Evolutionary conservation across 2,888 invertebrate genomes (phyloP), one percentile per base, ranked within the genome.

Genomic region (Junonia oenone): DNA sequence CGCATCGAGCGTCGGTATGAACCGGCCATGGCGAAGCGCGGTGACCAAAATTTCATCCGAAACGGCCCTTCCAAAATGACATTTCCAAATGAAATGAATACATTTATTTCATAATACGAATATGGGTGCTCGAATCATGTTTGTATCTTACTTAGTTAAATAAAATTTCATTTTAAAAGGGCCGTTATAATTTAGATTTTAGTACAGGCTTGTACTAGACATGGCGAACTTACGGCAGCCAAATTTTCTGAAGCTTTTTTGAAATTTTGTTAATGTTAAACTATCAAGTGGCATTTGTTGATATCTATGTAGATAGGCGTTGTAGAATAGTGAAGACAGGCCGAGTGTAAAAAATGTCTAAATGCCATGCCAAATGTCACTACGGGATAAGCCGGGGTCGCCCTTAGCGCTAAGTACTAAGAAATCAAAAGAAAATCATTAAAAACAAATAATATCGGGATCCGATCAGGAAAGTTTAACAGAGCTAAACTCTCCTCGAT

Each of bases 341-440:
- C 78, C 66, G 65, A 72, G 69, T 64, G 74, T 69, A 74, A 74
- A 75, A 66, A 77, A 75, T 72, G 67, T 71, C 77, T 79, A 79
- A 76, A 84, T 79, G 85, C 83, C 86, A 85, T 87, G 86, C 86
- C 76, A 68, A 73, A 71, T 73, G 67, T 66, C 63, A 62, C 83
- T 83, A 84, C 75, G 68, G 73, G 76, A 70, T 65, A 71, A 82
- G 81, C 81, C 69, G 70, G 78, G 79, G 64, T 67, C 72, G 74
- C 73, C 76, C 69, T 77, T 80, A 82, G 77, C 68, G 71, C 77
- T 77, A 75, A 63, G 56, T 62, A 68, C 56, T 64, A 56, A 54
- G 46, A 69, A 72, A 63, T 60, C 61, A 63, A 68, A 66, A 59
- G 49, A 60, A 57, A 47, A 59, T 60, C 53, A 22, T 51, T 47